Percentiles rank a stretch among this genome's conserved stretches.
phyloP scores from a whole-genome alignment of 2,888 invertebrate species.

The Xylota segnis region DNA sequence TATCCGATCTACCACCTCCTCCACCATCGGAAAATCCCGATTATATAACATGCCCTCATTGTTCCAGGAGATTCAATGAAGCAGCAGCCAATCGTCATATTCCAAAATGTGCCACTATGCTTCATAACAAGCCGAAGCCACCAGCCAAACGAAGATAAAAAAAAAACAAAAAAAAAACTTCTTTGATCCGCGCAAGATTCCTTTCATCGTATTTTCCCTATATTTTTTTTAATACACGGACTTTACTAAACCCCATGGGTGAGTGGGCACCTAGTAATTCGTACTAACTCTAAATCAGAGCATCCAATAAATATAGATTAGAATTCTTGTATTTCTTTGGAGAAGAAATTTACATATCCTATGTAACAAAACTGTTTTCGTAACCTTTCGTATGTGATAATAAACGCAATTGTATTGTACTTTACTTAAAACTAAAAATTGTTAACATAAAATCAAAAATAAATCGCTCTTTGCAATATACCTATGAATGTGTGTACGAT shows the following conservation, averaged over 20 bases:
- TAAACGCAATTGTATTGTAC: conserved; percentile 64
- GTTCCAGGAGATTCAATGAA: conserved; percentile 93
- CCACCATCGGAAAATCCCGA: conserved; percentile 95
- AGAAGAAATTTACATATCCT: conserved; percentile 41
- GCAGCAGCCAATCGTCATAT: conserved; percentile 95
- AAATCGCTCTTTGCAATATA: conserved; percentile 23
- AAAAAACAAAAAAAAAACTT: no score
- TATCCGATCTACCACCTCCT: conserved; percentile 95
- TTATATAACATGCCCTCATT: conserved; percentile 96
- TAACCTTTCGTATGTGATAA: conserved; percentile 70
- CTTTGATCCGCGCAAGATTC: neutral
- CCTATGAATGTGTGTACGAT: no score
- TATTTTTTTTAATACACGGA: conserved; percentile 3
- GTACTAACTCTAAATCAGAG: conserved; percentile 43
- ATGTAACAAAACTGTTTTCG: conserved; percentile 60
- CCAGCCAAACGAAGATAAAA: conserved; percentile 59
- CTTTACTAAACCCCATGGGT: conserved; percentile 30
- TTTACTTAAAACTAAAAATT: conserved; percentile 50
- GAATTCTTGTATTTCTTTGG: neutral
- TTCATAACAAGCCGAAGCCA: conserved; percentile 91
- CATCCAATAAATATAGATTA: conserved; percentile 20
- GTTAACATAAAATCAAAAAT: conserved; percentile 44
- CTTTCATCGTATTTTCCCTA: neutral
- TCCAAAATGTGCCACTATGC: conserved; percentile 94
- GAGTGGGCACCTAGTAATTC: conserved; percentile 13